Evolutionary conservation across 2,113 vertebrate species (phyloP).

Genomic region (Silurus asotus): DNA sequence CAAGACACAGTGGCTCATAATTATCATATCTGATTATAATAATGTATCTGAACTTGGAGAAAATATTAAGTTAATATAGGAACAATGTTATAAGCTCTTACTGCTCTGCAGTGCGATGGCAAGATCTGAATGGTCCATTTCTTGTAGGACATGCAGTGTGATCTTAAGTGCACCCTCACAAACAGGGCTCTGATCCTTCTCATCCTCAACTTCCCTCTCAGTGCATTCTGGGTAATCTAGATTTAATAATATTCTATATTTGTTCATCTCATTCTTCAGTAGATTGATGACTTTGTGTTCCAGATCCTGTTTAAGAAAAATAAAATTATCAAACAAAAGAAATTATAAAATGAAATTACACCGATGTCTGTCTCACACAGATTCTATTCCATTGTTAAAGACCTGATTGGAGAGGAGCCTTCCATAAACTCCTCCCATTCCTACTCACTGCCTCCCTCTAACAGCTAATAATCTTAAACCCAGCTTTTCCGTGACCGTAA

Average conservation of each 20-base stretch:
- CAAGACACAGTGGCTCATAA: no score
- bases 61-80: background rate
- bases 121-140: background rate
- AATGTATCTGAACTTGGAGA: no score
- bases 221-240: background rate
- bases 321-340: background rate
- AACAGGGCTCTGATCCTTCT: background rate
- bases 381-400: no score
- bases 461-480: no score
- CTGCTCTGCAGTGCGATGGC: background rate
- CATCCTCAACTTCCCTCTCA: background rate
- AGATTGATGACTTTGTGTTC: background rate
- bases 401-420: no score
- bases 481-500: no score
- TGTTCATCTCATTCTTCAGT: background rate
- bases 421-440: no score
- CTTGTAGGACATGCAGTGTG: background rate
- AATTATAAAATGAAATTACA: background rate
- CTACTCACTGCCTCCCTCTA: no score
- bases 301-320: background rate
- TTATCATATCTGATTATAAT: no score
- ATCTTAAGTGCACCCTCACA: background rate
- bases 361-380: no score
- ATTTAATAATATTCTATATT: background rate
- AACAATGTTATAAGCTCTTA: background rate